Evolutionary conservation across 2,888 invertebrate genomes (phyloP), one percentile per base, ranked within the genome.

Genomic region (Macroteleia sp.): DNA sequence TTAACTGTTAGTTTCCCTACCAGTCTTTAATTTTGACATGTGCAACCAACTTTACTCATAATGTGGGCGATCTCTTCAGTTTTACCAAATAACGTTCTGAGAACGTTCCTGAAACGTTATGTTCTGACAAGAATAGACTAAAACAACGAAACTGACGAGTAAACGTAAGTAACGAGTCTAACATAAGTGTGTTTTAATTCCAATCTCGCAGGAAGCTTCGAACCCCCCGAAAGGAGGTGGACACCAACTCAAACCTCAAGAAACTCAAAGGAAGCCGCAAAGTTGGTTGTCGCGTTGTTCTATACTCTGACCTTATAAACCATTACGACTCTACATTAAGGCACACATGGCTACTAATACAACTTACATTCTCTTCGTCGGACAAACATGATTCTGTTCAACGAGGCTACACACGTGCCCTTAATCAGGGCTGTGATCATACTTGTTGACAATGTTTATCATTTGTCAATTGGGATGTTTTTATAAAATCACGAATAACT

Each of bases 251-350:
- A 95, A 95, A 92, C 93, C 95, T 80, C 94, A 94, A 88, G 97
- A 97, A 91, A 95, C 95, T 88, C 94, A 94, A 91, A 94, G 95
- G 92, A 96, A 96, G 93, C 95, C 96, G 80, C 94, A 96, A 82
- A 96, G 95, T 91, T 97, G 97, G 96, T 93, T 97, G 89, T 95
- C 96, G 61, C 95, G 96, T 92, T 97, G 97, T 94, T 94, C 95
- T 92, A 92, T 97, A 93, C 97, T 97, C 94, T 97, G 96, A 97
- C 96, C 95, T 88, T 86, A 85, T 87, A 87, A 86, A 81, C 78
- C 79, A 75, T 71, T 73, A 32, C 78, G 71, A 83, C 75, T 79
- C 50, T 78, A 82, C 70, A 78, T 81, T 79, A 84, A 87, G 80
- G 83, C 85, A 83, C 83, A 85, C 81, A 83, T 84, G 84, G 87